phyloP scores from a whole-genome alignment of 2,113 vertebrate genomes.

The Pterocles orientalis region DNA sequence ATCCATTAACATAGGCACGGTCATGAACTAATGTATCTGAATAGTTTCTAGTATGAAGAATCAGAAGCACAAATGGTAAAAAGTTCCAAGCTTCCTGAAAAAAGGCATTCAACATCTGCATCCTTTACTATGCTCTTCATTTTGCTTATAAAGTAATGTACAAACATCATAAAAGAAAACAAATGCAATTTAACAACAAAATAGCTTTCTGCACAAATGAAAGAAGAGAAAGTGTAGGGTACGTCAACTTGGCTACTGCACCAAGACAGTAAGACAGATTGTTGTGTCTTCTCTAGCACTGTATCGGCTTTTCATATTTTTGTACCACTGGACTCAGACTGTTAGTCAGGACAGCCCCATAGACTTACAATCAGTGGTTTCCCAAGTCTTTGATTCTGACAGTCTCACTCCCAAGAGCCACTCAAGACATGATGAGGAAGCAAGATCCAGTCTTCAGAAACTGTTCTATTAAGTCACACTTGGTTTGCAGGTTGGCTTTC shows the following conservation, averaged over 20 bases:
- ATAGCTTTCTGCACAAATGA: neutral
- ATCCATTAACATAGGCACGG: neutral
- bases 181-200: neutral
- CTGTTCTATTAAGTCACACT: neutral
- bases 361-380: neutral
- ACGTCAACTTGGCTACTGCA: neutral
- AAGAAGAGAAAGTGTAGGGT: neutral
- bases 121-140: neutral
- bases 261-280: neutral
- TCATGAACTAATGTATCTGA: neutral
- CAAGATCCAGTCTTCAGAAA: neutral
- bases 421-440: neutral
- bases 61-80: neutral
- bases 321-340: neutral
- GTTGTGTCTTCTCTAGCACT: neutral
- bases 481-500: neutral
- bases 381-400: neutral
- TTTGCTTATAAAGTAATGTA: neutral
- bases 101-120: neutral
- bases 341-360: neutral
- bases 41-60: neutral
- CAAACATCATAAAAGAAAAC: neutral
- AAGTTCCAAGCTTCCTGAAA: neutral
- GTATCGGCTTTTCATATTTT: neutral
- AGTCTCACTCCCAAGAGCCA: neutral